A percentile compares a stretch with the other conserved stretches of the same genome.
Conservation (phyloP, 2,113 vertebrate genomes). For the Ictalurus punctatus region DNA sequence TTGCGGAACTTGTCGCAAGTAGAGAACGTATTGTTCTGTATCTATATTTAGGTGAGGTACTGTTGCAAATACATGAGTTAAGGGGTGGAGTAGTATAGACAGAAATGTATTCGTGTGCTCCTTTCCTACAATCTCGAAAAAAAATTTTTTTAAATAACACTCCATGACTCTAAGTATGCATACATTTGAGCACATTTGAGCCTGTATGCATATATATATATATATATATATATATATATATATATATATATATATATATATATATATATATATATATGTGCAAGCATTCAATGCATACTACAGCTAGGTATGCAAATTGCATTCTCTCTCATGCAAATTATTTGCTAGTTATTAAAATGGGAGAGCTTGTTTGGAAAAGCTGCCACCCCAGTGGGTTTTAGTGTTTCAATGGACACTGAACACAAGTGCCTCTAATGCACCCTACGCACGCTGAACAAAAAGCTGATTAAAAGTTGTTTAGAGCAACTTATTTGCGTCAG, state of each 20-base stretch:
- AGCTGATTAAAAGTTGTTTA: conserved; percentile 51
- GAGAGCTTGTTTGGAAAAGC: conserved; percentile 54
- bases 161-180: not conserved
- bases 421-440: conserved; percentile 47
- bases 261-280: not conserved
- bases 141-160: not conserved
- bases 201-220: not conserved
- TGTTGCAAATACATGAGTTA: not conserved
- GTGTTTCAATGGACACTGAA: conserved; percentile 45
- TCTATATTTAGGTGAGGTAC: not conserved
- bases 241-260: no score
- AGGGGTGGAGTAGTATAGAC: not conserved
- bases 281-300: conserved; percentile 21
- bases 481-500: conserved; percentile 30
- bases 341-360: conserved; percentile 61
- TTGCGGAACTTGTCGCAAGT: not conserved
- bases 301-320: conserved; percentile 57
- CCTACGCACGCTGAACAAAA: conserved; percentile 41
- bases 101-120: not conserved
- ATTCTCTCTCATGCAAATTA: conserved; percentile 63
- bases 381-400: conserved; percentile 58
- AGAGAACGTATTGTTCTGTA: not conserved
- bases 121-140: not conserved
- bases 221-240: no score
- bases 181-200: not conserved